Evolutionary conservation across 1,140 invertebrate species (phyloP).

Genomic region (Triops longicaudatus): DNA sequence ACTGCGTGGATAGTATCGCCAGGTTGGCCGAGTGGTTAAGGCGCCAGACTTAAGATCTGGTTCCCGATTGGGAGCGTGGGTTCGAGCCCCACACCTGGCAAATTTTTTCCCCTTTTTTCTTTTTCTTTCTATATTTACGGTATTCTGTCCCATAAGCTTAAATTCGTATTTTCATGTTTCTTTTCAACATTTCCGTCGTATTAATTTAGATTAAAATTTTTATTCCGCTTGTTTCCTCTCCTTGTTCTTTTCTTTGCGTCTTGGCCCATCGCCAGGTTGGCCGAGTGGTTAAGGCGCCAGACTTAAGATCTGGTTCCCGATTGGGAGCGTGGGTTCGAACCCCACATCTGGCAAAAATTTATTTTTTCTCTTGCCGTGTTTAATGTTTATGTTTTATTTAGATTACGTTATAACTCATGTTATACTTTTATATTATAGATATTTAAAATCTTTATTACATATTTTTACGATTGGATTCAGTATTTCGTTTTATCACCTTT

Average conservation of each 20-base stretch:
- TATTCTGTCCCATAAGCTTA: too few relatives aligned
- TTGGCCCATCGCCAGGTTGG: constrained; percentile 42
- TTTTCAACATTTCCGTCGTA: too few relatives aligned
- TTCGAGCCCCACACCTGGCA: constrained; percentile 66
- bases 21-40: constrained; percentile 62
- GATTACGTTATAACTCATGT: not conserved
- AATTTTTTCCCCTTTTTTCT: not conserved
- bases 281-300: constrained; percentile 63
- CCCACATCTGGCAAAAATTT: constrained; percentile 54
- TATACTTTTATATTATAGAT: not conserved
- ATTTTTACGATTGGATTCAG: too few relatives aligned
- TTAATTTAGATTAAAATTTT: too few relatives aligned
- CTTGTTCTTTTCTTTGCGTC: not conserved
- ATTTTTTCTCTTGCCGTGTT: not conserved
- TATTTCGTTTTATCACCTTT: too few relatives aligned
- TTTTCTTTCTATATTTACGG: not conserved
- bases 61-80: constrained; percentile 60
- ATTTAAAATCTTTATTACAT: not conserved
- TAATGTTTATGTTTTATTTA: constrained; percentile 8
- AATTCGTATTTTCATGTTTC: too few relatives aligned
- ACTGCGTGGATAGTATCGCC: not conserved
- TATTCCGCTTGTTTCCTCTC: not conserved
- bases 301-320: constrained; percentile 63
- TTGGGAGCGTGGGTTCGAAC: constrained; percentile 63
- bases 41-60: constrained; percentile 65